Base-by-base conservation (phyloP, 2,113 vertebrate species). In the Indicator indicator region DNA sequence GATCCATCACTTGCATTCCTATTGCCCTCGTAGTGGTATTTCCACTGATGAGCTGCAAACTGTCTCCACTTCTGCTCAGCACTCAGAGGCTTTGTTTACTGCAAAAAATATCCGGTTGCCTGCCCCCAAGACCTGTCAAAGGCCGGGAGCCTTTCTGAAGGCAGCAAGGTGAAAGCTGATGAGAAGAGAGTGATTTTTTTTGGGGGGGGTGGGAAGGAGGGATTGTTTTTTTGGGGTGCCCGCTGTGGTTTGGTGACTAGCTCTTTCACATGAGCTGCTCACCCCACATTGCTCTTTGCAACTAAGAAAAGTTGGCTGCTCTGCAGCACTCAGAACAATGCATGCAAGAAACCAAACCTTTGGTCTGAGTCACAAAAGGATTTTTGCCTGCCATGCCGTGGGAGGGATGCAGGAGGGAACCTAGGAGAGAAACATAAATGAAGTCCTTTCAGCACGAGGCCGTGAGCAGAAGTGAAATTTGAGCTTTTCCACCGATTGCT, bases 61-160 rank as follows among this genome's bases (percentile, higher is more conserved):
- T 95, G 77, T 89, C 94, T 94, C 84, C 91, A 15, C 85, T 93
- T n/a, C 69, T 67, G 60, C 87, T 92, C 18, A 0, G 58, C 3
- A 4, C 89, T 81, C 72, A 54, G 64, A 59, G 83, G 83, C 28
- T 91, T 94, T 96, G 94, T 96, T 94, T 97, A 93, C 89, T 9
- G 19, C 50, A 94, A 70, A 94, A 97, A 96, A 97, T 94, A 95
- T 95, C 95, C 83, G 90, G 94, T 86, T 90, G 87, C 80, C 76
- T 83, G 63, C 52, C 55, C 27, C 2, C 1, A 32, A 77, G 84
- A 69, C 91, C 52, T 94, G 30, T 71, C 70, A 85, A 90, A 88
- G 68, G 19, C 80, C 67, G 64, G 56, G 42, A 93, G 90, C 76
- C 38, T 24, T 50, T 93, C 83, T 95, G 83, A 94, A 94, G 27